phyloP scores from a whole-genome alignment of 2,888 invertebrate species.

The Nowickia ferox region DNA sequence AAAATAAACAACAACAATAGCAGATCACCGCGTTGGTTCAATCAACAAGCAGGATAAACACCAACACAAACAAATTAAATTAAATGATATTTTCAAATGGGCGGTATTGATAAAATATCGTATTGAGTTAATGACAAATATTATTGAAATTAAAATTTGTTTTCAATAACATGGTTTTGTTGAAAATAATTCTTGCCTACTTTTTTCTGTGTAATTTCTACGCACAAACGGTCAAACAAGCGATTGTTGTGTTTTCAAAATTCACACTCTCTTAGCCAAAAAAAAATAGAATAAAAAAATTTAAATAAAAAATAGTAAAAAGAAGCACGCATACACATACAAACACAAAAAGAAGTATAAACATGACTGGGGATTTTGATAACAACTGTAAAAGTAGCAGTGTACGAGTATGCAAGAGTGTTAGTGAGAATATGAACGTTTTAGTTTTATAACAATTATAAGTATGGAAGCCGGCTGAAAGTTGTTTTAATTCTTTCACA shows the following conservation, averaged over 20 bases:
- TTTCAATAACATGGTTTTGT: no score
- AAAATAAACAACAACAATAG: no score
- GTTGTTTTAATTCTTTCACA: not conserved
- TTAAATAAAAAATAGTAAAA: not conserved
- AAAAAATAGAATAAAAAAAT: not conserved
- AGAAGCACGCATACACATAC: constrained; percentile 8
- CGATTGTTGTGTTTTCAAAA: constrained; percentile 4
- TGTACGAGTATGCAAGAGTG: not conserved
- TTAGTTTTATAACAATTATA: not conserved
- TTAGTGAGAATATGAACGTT: not conserved
- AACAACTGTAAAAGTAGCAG: constrained; percentile 56
- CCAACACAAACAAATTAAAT: no score
- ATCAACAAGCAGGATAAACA: no score
- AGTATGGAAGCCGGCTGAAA: not conserved
- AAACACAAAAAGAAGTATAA: constrained; percentile 10
- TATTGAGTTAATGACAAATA: no score
- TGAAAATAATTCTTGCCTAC: no score
- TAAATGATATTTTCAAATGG: no score
- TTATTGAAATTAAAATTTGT: no score
- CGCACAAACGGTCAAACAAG: constrained; percentile 7
- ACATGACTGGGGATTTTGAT: constrained; percentile 67
- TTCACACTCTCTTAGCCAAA: not conserved
- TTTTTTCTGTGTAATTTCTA: no score
- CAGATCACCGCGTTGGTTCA: no score
- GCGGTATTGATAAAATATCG: no score